Evolutionary conservation across 2,888 invertebrate genomes (phyloP), one percentile per base, ranked within the genome.

Genomic region (Parnassius glacialis): DNA sequence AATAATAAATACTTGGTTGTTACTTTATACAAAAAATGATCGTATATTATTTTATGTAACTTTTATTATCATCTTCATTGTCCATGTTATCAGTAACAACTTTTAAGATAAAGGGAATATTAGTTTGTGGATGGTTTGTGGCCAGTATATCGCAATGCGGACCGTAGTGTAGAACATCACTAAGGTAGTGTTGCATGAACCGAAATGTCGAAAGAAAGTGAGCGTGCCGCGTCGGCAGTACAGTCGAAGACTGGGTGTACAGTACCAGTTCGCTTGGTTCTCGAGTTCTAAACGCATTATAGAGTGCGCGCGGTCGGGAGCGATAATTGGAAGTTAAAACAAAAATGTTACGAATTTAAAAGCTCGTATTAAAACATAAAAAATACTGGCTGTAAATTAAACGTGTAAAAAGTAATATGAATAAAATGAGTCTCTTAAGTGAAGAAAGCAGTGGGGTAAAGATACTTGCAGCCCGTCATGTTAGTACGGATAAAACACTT

Each of bases 151-250:
- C 13, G 25, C 12, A 16, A 50, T 16, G 50, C 9, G 16, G 50
- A 50, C 50, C 16, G 42, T 53, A 5, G 16, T 10, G 42, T 50
- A 65, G 68, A 67, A 75, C 79, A 78, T 70, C 75, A 75, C 74
- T 74, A 70, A 62, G 48, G 51, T 57, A 63, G 61, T 65, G 63
- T 62, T 86, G 84, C 87, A 87, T 81, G 85, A 82, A 70, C 76
- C 70, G 66, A 74, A 81, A 85, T 90, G 89, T 85, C 86, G 89
- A 90, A 90, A 90, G 90, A 90, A 90, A 90, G 90, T 89, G 88
- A 88, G 83, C 84, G 87, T 81, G 83, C 79, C 75, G 64, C 67
- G 70, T 64, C 58, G 59, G 61, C 68, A 71, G 67, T 68, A 69
- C 70, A 70, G 65, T 67, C 57, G 55, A 55, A 65, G 61, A 64